These are phyloP conservation scores for Myotis myotis DNA, from an alignment of 2,797 vertebrate genomes.

Conservation along the genomic window DNA sequence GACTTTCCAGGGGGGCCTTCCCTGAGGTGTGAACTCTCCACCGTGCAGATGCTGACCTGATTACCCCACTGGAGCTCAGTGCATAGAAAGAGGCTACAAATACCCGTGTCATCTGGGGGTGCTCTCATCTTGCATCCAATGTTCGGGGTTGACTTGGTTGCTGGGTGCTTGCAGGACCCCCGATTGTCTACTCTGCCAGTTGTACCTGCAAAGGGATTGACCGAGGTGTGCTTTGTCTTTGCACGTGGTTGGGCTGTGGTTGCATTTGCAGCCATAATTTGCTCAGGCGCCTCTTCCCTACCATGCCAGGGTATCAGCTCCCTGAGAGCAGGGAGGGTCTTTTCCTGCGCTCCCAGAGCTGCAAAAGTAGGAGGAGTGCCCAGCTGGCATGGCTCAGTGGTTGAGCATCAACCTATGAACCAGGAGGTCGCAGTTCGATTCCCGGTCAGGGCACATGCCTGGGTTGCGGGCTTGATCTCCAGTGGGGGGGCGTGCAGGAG, in stretches of 20 bases:
- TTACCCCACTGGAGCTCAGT: not conserved
- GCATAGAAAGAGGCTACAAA: not conserved
- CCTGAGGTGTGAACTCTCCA: not conserved
- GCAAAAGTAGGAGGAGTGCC: not conserved
- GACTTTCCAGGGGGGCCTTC: not conserved
- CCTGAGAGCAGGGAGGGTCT: not conserved
- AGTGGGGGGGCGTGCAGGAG: no score
- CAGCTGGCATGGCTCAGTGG: no score
- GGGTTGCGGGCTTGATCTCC: no score
- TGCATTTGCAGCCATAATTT: not conserved
- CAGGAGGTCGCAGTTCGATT: no score
- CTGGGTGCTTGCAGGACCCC: not conserved
- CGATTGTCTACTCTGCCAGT: accelerated
- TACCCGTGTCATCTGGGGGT: not conserved
- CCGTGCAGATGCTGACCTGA: not conserved
- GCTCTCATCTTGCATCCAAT: not conserved
- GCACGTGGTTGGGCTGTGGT: not conserved
- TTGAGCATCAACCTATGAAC: no score
- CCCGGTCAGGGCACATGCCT: no score
- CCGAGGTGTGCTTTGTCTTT: not conserved
- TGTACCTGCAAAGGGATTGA: not conserved
- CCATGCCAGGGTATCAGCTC: not conserved
- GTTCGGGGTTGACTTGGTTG: not conserved
- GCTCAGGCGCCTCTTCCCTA: not conserved
- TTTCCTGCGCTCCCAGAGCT: not conserved